Base-by-base conservation (phyloP, 2,888 invertebrate species). In the Drosophila melanocephala region DNA sequence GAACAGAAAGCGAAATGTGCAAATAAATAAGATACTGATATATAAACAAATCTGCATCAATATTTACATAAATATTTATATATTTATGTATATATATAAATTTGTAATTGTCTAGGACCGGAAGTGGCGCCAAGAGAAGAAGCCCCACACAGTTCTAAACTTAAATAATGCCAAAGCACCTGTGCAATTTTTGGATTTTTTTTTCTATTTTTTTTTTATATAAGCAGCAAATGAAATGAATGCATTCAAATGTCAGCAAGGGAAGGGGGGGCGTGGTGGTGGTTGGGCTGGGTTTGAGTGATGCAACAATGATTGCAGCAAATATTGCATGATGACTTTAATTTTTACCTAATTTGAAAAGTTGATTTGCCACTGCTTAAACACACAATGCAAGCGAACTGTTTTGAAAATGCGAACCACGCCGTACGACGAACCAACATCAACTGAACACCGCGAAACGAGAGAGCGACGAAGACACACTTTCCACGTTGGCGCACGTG, bases 351-450 rank as follows among this genome's bases (percentile, higher is more conserved):
- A 67, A 64, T 66, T 80, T 56, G 37, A 62, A 63, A 53, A 39
- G 52, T 59, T 61, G 39, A 44, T 47, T 70, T 72, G 65, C 52
- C 58, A 67, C 73, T 63, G 51, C 66, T 61, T 58, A 35, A 67
- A 50, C 33, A 55, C 53, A 55, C 53, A 56, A 57, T n/a, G 55
- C 35, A n/a, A 42, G 59, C 80, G 72, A 74, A 70, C 60, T 72
- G 52, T 58, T 50, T 67, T 55, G 55, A 52, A 62, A 74, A 64
- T 74, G 74, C 72, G 82, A 87, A 88, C 89, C 89, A 84, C 83
- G 69, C 87, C 77, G 87, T 68, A 77, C 78, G 84, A 90, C 78
- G 69, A 84, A 88, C 89, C 85, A 87, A 90, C 84, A 83, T 86
- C 81, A 88, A 90, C 88, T 91, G 90, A 88, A 74, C 52, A 39